Evolutionary conservation across 2,797 vertebrate genomes (phyloP), one percentile per base, ranked within the genome.

Genomic region (Halcyon leucocephala): DNA sequence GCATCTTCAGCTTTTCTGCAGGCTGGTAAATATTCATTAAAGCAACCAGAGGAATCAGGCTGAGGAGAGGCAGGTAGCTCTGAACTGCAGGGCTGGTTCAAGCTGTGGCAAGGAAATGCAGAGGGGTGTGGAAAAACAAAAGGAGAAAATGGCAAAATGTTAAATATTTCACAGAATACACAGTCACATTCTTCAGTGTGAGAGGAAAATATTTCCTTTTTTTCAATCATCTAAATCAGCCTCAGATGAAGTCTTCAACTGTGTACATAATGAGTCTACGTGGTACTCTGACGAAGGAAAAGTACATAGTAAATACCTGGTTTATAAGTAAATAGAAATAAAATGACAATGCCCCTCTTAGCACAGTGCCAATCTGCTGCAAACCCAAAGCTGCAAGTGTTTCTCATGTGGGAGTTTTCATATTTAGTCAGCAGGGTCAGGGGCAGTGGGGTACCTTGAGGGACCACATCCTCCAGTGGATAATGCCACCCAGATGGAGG

Each of bases 1-100:
- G 48, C 57, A 69, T 64, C 67, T 91, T 69, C 82, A 71, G 26
- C 84, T 78, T 52, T 95, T 37, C 91, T 96, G 91, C 91, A 91
- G 85, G 37, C 48, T 81, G 79, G 80, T 92, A 85, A 97, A 97
- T 97, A 91, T 86, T 95, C 82, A 94, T 95, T 88, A 85, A 60
- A 95, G 35, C 48, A 76, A 79, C 33, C 21, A 25, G 39, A 71
- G 42, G 3, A 8, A 90, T 84, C 64, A 71, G 52, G 80, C 51
- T 65, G 41, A 28, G 37, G 39, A 44, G 69, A 82, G 57, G 42
- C 52, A 81, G 95, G 87, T 82, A 89, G 46, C 69, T 92, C 79
- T 49, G 61, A 90, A 91, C 61, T 55, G 72, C 60, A 48, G 69
- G 73, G 48, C 22, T 90, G 4, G 72, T 87, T 94, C 79, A 51